Evolutionary conservation across 2,113 vertebrate genomes (phyloP).

Genomic region (Otocyon megalotis): DNA sequence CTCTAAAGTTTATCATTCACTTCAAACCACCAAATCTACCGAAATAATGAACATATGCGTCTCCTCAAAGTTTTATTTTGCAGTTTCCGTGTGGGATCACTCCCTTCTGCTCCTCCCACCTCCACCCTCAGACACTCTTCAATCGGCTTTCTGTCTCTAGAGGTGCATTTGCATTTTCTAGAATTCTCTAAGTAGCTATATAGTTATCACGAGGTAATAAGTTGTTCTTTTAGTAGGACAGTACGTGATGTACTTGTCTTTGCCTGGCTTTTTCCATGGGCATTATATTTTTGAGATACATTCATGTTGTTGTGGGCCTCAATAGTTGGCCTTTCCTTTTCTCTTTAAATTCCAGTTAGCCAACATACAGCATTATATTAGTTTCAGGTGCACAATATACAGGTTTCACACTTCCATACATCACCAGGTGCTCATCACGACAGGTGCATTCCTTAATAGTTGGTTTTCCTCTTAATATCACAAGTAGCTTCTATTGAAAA

Average conservation of each 20-base stretch:
- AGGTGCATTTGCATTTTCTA: rapidly evolving
- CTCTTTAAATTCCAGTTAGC: background rate
- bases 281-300: too few relatives aligned
- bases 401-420: background rate
- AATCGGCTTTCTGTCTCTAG: rapidly evolving
- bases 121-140: rapidly evolving
- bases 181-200: rapidly evolving
- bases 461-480: background rate
- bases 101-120: rapidly evolving
- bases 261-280: background rate
- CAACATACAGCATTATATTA: background rate
- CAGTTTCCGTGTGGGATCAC: rapidly evolving
- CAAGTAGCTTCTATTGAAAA: rapidly evolving
- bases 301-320: rapidly evolving
- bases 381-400: background rate
- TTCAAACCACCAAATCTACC: background rate
- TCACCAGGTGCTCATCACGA: background rate
- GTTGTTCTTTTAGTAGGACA: rapidly evolving
- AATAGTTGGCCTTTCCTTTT: background rate
- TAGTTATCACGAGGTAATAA: too few relatives aligned
- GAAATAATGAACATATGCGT: rapidly evolving
- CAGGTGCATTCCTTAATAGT: background rate
- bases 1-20: background rate
- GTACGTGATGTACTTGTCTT: rapidly evolving
- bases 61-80: rapidly evolving